Base-by-base conservation (phyloP, 2,888 invertebrate genomes). In the Tillus elongatus region DNA sequence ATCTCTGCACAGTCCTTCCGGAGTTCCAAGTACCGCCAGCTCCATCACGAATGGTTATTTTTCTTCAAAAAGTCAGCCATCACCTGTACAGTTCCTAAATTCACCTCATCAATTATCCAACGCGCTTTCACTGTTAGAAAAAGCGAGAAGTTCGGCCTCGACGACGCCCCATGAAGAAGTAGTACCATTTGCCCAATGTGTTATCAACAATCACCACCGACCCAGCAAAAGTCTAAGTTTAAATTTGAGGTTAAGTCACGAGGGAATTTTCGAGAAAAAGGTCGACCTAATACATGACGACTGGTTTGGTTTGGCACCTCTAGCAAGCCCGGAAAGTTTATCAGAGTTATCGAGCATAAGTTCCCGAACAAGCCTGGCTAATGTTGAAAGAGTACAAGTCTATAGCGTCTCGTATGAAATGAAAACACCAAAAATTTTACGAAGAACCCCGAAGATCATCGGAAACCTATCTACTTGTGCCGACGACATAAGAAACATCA, bases 321-420 rank as follows among this genome's bases (percentile, higher is more conserved):
- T 88, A 13, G 88, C 88, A 6, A 84, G 85, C 35, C 86, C 87
- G 0, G 87, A 88, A 60, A 84, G 83, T 1, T 63, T 88, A 9
- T 86, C 84, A 1, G 86, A 86, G 58, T 74, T 82, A n/a, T 84
- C 84, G 2, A 82, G 83, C 56, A 74, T 82, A 36, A 77, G 79
- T 49, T 82, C 84, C 13, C 70, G 80, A 43, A 73, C 77, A 13
- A 77, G 78, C 46, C 67, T 75, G 35, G 69, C 74, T 31, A 30
- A 39, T 31, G 28, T 33, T 3, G 11, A 4, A 9, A 29, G 10
- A 30, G 42, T 33, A 2, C 39, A 40, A n/a, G 41, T 40, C 2
- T 15, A 47, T 29, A 45, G 49, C 19, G 47, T 46, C 4, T 68
- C 68, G 43, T n/a, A n/a, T n/a, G 70, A 69, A 40, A 40, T 69